These are phyloP conservation scores for Musca domestica DNA, from an alignment of 1,140 invertebrate species.

Conservation along the genomic window DNA sequence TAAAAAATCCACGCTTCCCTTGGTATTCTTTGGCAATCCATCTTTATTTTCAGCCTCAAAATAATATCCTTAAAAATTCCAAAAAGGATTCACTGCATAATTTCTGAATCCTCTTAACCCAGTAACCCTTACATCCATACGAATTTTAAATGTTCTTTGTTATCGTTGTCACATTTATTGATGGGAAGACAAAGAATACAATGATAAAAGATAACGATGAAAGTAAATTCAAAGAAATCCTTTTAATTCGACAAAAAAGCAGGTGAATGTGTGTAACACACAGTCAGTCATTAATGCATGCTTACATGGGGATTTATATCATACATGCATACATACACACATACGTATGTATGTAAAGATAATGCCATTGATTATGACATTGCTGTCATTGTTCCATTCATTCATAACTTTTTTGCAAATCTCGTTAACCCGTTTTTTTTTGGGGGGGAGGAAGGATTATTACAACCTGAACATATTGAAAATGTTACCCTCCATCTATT, in stretches of 20 bases:
- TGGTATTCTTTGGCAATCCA: too few species aligned
- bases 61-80: too few species aligned
- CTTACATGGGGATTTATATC: background rate
- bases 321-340: background rate
- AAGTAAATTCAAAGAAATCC: too few species aligned
- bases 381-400: conserved; percentile 10
- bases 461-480: too few species aligned
- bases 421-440: too few species aligned
- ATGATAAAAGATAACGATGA: background rate
- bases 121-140: background rate
- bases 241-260: background rate
- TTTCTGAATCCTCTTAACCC: background rate
- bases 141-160: conserved; percentile 3
- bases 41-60: too few species aligned
- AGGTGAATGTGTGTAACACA: background rate
- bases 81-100: too few species aligned
- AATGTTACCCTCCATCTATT: too few species aligned
- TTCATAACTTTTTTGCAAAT: conserved; percentile 2
- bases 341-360: background rate
- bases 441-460: too few species aligned
- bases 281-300: background rate
- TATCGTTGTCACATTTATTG: conserved; percentile 9
- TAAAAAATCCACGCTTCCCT: too few species aligned
- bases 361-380: conserved; percentile 12
- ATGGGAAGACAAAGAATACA: conserved; percentile 1